Evolutionary conservation across 2,113 vertebrate genomes (phyloP), one percentile per base, ranked within the genome.

Genomic region (Archilochus colubris): DNA sequence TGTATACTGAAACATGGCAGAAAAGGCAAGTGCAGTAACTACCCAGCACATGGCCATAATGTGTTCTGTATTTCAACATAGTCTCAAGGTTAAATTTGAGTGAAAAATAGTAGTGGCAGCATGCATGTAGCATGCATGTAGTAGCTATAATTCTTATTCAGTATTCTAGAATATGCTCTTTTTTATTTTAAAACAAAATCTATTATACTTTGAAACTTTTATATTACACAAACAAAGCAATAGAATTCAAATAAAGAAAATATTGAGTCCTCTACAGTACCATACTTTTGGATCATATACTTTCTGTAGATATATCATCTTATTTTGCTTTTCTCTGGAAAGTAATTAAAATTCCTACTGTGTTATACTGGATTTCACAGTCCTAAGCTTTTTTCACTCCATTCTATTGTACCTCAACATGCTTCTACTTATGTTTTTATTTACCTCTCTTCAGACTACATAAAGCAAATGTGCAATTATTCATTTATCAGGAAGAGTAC

Each of bases 11-110:
- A 72, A 85, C 62, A 61, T 14, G 17, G 33, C 58, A 93, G 64
- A 66, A 88, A 58, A 68, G 22, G 36, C 50, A 55, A 68, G 30
- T 18, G 16, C 3, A 3, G 50, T 48, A 77, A 78, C 74, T 74
- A 64, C 66, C 73, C 23, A n/a, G 43, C 61, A 68, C 19, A 16
- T 21, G 17, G 40, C 59, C 61, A 48, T 46, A 55, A 68, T 50
- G 51, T 53, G 24, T 46, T 58, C 11, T 69, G 40, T 50, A 73
- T 67, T 85, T 67, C 58, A 48, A 58, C 31, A 40, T 28, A 68
- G 85, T 80, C 22, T 51, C 46, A 82, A 91, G 9, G 14, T 43
- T 80, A 31, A 81, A 57, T 46, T 92, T 24, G 78, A 93, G 78
- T 27, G 19, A 64, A 58, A 11, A 40, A 73, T 6, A 88, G 51